A percentile compares a stretch with the other conserved stretches of the same genome.
These are phyloP conservation scores for Otis tarda DNA, from an alignment of 2,113 vertebrate genomes.

Conservation along the genomic window DNA sequence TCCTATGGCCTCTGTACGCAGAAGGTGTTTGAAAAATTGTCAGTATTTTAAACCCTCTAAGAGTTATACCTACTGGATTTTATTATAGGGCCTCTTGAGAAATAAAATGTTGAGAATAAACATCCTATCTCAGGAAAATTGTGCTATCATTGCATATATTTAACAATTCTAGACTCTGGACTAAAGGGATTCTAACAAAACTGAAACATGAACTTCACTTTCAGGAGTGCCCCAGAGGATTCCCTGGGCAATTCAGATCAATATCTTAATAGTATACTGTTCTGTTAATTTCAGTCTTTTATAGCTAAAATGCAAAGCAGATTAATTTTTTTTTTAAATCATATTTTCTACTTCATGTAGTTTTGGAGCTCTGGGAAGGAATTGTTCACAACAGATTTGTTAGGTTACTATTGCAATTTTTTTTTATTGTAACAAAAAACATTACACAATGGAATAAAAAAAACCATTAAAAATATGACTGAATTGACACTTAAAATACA, in stretches of 20 bases:
- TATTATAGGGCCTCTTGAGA: not conserved
- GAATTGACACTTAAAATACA: not conserved
- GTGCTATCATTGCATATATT: not conserved
- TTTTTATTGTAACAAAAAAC: not conserved
- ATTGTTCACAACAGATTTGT: not conserved
- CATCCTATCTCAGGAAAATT: not conserved
- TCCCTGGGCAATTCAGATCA: not conserved
- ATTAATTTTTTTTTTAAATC: not conserved
- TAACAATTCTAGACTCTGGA: not conserved
- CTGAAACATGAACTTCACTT: not conserved
- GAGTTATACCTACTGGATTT: not conserved
- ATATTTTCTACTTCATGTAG: not conserved
- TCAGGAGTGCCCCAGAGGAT: not conserved
- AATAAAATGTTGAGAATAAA: not conserved
- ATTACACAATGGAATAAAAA: not conserved
- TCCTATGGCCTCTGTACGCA: not conserved
- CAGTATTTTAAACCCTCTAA: not conserved
- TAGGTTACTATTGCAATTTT: not conserved
- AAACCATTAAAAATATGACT: not conserved
- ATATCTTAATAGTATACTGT: not conserved
- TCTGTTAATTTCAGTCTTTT: not conserved
- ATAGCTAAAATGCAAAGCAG: slow-evolving; percentile 3
- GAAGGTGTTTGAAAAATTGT: not conserved
- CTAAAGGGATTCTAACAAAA: not conserved
- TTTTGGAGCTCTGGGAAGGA: not conserved